Conservation (phyloP, 2,113 vertebrate species). For the Platycercus adscitus region DNA sequence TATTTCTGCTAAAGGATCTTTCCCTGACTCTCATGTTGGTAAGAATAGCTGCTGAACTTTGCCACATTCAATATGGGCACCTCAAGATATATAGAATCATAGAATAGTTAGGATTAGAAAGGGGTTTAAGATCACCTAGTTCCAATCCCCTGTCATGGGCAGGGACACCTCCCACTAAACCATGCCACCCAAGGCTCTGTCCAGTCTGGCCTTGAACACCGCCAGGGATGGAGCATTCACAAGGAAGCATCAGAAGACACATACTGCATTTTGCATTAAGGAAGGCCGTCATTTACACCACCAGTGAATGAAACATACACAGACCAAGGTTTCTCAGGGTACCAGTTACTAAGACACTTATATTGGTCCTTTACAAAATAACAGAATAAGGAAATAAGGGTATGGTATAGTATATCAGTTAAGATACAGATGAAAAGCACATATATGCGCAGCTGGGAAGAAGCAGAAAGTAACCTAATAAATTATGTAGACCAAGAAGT, state of each 20-base stretch:
- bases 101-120: too few relatives aligned
- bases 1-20: not conserved
- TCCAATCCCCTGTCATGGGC: too few relatives aligned
- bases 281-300: not conserved
- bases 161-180: too few relatives aligned
- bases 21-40: not conserved
- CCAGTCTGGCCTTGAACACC: too few relatives aligned
- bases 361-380: not conserved
- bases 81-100: not conserved
- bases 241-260: not conserved
- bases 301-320: not conserved
- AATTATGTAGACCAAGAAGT: not conserved
- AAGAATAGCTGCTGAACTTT: not conserved
- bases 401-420: not conserved
- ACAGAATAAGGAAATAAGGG: not conserved
- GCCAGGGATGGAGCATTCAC: not conserved
- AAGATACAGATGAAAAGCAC: not conserved
- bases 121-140: too few relatives aligned
- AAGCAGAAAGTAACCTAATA: not conserved
- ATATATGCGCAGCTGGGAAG: not conserved
- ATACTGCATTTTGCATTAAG: not conserved
- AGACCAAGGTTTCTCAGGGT: not conserved
- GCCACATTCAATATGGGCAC: not conserved
- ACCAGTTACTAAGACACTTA: not conserved
- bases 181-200: too few relatives aligned